phyloP scores from a whole-genome alignment of 2,797 vertebrate species.

The Mormyrops boulengeri region DNA sequence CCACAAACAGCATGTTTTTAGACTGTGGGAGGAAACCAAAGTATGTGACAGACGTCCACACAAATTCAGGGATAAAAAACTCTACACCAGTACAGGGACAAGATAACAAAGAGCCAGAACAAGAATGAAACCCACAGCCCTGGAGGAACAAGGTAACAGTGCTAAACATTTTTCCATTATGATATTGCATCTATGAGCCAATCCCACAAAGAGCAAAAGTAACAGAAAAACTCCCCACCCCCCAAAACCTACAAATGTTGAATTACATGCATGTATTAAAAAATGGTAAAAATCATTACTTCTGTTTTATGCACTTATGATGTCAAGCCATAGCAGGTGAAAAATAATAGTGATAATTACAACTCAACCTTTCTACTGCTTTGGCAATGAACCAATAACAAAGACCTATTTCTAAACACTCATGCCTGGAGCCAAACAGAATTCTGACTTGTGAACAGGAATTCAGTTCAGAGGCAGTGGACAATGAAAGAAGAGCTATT shows the following conservation, averaged over 20 bases:
- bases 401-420: constrained; percentile 91
- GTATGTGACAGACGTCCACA: background rate
- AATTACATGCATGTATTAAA: background rate
- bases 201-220: background rate
- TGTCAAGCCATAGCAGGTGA: constrained; percentile 52
- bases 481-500: constrained; percentile 44
- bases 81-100: background rate
- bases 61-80: background rate
- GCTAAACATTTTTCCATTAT: background rate
- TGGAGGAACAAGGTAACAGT: background rate
- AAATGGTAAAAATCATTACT: background rate
- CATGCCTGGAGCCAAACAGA: constrained; percentile 89
- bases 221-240: background rate
- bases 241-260: background rate
- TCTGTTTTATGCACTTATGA: constrained; percentile 62
- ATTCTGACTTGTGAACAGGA: constrained; percentile 71
- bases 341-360: constrained; percentile 65
- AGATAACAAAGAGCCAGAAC: background rate
- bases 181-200: background rate
- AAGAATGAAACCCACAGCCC: background rate
- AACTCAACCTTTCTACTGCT: constrained; percentile 85
- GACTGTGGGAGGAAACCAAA: background rate
- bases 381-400: constrained; percentile 91
- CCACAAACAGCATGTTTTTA: background rate
- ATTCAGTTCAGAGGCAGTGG: constrained; percentile 67